Evolutionary conservation across 2,113 vertebrate species (phyloP).

Genomic region (Saccopteryx leptura): DNA sequence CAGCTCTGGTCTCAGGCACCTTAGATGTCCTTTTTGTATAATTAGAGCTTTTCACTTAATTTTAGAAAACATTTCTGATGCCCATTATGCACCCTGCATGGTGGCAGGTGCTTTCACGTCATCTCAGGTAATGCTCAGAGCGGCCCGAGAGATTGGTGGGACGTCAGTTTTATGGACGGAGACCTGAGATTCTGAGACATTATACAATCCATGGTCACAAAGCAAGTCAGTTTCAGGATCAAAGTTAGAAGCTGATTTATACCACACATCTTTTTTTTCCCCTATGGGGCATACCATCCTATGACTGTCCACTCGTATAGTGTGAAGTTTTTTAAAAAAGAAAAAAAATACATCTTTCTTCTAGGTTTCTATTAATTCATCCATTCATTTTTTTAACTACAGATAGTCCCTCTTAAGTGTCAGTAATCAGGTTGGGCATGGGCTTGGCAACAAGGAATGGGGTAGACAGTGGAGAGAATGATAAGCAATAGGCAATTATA

Average conservation of each 20-base stretch:
- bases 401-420: neutral
- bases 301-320: neutral
- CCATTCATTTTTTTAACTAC: neutral
- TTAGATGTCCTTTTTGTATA: slow-evolving; percentile 67
- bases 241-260: neutral
- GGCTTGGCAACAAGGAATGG: neutral
- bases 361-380: neutral
- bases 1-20: slow-evolving; percentile 8
- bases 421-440: neutral
- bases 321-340: neutral
- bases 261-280: neutral
- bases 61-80: slow-evolving; percentile 43
- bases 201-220: neutral
- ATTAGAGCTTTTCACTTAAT: slow-evolving; percentile 72
- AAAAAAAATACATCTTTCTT: neutral
- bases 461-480: neutral
- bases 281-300: neutral
- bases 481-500: neutral
- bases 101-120: slow-evolving; percentile 23
- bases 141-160: slow-evolving; percentile 15
- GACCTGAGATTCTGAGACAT: neutral
- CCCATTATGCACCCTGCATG: neutral
- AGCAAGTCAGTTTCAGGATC: slow-evolving; percentile 1
- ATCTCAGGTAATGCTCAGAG: slow-evolving; percentile 10
- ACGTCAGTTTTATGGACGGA: slow-evolving; percentile 32